These are phyloP conservation scores for Ooceraea biroi DNA, from an alignment of 1,140 invertebrate genomes.

Conservation along the genomic window DNA sequence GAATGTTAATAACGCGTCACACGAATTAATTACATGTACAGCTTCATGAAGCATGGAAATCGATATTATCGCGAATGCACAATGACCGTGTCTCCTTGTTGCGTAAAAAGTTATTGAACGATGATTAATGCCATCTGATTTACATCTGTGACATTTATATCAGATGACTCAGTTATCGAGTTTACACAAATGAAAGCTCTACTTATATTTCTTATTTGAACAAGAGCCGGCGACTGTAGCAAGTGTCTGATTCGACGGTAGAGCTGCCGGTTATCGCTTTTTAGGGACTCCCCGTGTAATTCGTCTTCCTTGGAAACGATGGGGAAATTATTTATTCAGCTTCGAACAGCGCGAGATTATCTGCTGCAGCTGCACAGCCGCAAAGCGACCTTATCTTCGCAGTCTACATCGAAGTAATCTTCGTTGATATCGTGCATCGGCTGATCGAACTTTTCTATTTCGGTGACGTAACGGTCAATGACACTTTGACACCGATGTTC, in stretches of 20 bases:
- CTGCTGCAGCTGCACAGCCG: slow-evolving; percentile 75
- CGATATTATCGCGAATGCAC: too few relatives aligned
- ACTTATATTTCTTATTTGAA: background rate
- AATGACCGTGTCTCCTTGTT: too few relatives aligned
- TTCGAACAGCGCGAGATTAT: slow-evolving; percentile 73
- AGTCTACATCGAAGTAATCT: slow-evolving; percentile 52
- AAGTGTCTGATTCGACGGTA: background rate
- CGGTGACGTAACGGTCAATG: background rate
- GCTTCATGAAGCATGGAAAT: too few relatives aligned
- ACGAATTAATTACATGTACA: too few relatives aligned
- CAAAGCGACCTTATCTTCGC: slow-evolving; percentile 75
- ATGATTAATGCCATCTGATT: background rate
- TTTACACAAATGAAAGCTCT: background rate
- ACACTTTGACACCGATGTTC: slow-evolving; percentile 1
- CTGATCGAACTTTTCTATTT: slow-evolving; percentile 26
- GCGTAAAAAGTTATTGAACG: too few relatives aligned
- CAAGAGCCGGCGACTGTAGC: background rate
- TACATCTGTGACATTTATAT: background rate
- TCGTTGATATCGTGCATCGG: slow-evolving; percentile 24
- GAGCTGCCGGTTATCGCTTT: background rate
- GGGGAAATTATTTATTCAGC: slow-evolving; percentile 39
- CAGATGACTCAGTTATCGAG: background rate
- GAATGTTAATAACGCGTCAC: too few relatives aligned
- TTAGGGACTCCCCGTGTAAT: background rate
- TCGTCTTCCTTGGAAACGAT: background rate